Evolutionary conservation across 92 coral and sea anemone genomes (phyloP).

Genomic region (Hydrozoanthus gracilis): DNA sequence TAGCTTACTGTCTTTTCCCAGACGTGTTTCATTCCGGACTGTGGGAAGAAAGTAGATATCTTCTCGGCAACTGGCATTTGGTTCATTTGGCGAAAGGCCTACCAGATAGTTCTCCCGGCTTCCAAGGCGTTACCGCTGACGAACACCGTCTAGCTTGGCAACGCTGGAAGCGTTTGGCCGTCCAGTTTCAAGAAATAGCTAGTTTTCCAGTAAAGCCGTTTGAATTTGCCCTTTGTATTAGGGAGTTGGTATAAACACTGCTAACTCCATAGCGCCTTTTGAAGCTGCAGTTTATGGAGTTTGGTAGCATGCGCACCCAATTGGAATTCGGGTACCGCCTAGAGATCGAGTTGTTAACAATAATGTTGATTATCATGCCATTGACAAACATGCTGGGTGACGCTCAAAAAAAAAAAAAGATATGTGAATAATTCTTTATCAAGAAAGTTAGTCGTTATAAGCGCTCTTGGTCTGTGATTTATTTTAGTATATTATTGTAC

Average conservation of each 20-base stretch:
- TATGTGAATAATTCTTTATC: conserved; percentile 18
- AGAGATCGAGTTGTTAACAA: background rate
- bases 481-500: background rate
- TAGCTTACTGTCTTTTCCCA: conserved; percentile 5
- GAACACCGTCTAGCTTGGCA: conserved; percentile 12
- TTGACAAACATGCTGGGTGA: conserved; percentile 25
- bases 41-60: conserved; percentile 10
- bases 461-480: conserved; percentile 3
- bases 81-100: background rate
- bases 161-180: conserved; percentile 15
- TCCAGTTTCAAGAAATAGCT: conserved; percentile 7
- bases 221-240: background rate
- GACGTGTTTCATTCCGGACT: conserved; percentile 8
- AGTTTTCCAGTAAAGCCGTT: background rate
- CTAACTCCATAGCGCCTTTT: conserved; percentile 1
- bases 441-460: background rate
- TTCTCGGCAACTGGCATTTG: conserved; percentile 10
- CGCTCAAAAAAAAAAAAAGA: conserved; percentile 26
- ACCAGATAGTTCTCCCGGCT: conserved; percentile 9
- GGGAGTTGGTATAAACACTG: conserved; percentile 1
- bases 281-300: background rate
- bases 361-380: conserved; percentile 20
- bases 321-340: conserved; percentile 8
- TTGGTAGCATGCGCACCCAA: conserved; percentile 18
- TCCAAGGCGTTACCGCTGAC: conserved; percentile 8